Percentiles rank a stretch among this genome's conserved stretches.
Conservation (phyloP, 2,797 vertebrate species). For the Acipenser oxyrinchus region DNA sequence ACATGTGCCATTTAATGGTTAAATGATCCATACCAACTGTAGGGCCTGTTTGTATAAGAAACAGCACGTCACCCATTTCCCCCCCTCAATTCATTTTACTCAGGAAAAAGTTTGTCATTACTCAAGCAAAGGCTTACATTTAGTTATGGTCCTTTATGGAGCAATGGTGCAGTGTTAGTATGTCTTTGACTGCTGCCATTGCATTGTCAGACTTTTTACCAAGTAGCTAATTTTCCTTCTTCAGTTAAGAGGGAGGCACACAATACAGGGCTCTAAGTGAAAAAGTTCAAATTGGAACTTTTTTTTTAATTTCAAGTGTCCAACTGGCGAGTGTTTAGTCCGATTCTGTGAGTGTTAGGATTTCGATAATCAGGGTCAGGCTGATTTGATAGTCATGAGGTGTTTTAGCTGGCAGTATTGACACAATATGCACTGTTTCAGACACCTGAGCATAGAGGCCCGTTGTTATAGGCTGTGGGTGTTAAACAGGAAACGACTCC, state of each 20-base stretch:
- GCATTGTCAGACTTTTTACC: too few species aligned
- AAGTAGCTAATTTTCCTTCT: too few species aligned
- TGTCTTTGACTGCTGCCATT: too few species aligned
- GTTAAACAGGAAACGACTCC: slow-evolving; percentile 37
- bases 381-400: slow-evolving; percentile 2
- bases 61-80: neutral
- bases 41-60: neutral
- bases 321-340: neutral
- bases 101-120: too few species aligned
- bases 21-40: neutral
- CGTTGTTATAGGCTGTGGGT: slow-evolving; percentile 46
- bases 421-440: slow-evolving; percentile 9
- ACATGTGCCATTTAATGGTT: neutral
- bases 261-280: too few species aligned
- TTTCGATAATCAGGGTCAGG: neutral
- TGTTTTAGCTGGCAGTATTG: slow-evolving; percentile 8
- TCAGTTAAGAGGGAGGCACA: too few species aligned
- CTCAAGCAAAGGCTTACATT: too few species aligned
- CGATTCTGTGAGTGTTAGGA: neutral
- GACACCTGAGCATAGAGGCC: slow-evolving; percentile 21
- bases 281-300: too few species aligned
- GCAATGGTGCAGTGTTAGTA: too few species aligned
- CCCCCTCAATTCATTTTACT: too few species aligned
- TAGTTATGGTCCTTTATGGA: too few species aligned
- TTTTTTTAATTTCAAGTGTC: neutral